Evolutionary conservation across 1,140 invertebrate species (phyloP).

Genomic region (Halictus rubicundus): DNA sequence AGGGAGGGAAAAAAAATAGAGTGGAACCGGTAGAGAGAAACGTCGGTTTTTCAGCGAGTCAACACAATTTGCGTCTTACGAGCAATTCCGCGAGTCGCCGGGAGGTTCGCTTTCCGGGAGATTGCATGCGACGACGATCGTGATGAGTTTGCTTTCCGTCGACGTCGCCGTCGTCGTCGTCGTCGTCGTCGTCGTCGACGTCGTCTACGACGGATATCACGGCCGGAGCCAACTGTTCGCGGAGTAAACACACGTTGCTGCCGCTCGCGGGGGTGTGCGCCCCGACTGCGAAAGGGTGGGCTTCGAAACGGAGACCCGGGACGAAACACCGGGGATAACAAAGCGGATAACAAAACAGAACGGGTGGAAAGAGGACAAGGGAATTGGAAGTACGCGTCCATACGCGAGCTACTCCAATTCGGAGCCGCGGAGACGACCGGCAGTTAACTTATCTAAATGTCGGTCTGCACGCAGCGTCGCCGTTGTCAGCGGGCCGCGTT

Average conservation of each 20-base stretch:
- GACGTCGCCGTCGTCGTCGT: constrained; percentile 10
- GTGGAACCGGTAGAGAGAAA: too few species aligned
- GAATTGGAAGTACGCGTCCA: background rate
- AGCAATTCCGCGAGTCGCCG: constrained; percentile 42
- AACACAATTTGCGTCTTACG: constrained; percentile 60
- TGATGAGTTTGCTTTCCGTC: constrained; percentile 61
- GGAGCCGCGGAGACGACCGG: constrained; percentile 2
- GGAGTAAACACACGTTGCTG: constrained; percentile 32
- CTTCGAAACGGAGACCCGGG: background rate
- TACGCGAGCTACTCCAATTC: constrained; percentile 3
- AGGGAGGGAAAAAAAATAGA: too few species aligned
- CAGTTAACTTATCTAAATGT: constrained; percentile 70
- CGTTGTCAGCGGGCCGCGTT: constrained; percentile 24
- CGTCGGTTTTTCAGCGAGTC: constrained; percentile 18
- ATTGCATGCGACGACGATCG: constrained; percentile 56
- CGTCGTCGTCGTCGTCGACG: background rate
- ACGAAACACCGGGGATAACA: background rate
- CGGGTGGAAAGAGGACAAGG: background rate
- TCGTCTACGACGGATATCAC: constrained; percentile 45
- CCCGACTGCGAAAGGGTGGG: background rate
- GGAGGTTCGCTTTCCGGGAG: constrained; percentile 53
- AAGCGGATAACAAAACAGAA: background rate
- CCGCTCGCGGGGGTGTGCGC: too few species aligned
- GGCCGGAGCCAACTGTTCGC: constrained; percentile 41
- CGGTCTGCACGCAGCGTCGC: constrained; percentile 50